Evolutionary conservation across 2,888 invertebrate genomes (phyloP).

Genomic region (Nephrocerus scutellatus): DNA sequence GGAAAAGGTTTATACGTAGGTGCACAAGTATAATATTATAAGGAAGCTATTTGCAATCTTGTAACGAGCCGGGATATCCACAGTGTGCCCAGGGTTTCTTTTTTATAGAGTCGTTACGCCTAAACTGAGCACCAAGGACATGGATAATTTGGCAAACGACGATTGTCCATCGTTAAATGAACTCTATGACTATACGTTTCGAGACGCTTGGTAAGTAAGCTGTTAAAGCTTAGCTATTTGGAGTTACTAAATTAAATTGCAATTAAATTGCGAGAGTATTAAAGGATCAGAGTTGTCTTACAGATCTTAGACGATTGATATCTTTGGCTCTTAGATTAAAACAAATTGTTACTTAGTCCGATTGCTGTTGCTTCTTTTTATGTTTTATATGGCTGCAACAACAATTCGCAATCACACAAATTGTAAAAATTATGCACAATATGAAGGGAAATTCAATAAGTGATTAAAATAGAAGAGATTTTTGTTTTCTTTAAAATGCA

Average conservation of each 20-base stretch:
- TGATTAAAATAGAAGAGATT: background rate
- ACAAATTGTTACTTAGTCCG: too few relatives aligned
- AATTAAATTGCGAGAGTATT: slow-evolving; percentile 24
- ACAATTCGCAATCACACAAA: too few relatives aligned
- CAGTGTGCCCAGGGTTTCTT: too few relatives aligned
- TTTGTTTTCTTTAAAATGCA: too few relatives aligned
- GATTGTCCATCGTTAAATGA: slow-evolving; percentile 73
- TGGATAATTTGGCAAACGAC: slow-evolving; percentile 70
- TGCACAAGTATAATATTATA: too few relatives aligned
- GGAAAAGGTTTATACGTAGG: too few relatives aligned
- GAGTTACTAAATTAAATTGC: background rate
- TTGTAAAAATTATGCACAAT: background rate
- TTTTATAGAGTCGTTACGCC: too few relatives aligned
- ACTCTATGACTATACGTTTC: slow-evolving; percentile 82
- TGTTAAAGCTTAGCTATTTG: too few relatives aligned
- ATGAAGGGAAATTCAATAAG: background rate
- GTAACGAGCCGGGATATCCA: too few relatives aligned
- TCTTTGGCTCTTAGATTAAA: slow-evolving; percentile 30
- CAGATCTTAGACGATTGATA: slow-evolving; percentile 22
- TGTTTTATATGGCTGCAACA: too few relatives aligned
- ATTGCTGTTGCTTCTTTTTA: too few relatives aligned
- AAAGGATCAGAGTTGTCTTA: slow-evolving; percentile 24
- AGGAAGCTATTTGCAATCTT: too few relatives aligned
- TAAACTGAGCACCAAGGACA: slow-evolving; percentile 66
- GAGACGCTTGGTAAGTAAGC: slow-evolving; percentile 69